phyloP scores from a whole-genome alignment of 2,888 invertebrate genomes.

The Melanotus villosus region DNA sequence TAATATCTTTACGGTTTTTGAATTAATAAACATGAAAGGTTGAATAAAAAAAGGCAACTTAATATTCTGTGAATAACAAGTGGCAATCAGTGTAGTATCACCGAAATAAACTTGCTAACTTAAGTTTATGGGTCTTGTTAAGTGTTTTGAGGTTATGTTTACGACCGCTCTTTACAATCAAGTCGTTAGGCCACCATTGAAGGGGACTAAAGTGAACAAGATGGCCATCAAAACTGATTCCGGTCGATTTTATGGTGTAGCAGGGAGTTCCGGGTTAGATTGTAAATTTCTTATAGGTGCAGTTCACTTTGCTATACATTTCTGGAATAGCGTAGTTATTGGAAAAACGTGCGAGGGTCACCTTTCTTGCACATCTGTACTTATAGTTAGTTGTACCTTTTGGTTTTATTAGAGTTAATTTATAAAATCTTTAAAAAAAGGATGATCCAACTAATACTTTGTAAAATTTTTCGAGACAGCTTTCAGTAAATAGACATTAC shows the following conservation, averaged over 20 bases:
- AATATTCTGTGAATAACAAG: constrained; percentile 20
- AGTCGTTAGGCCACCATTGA: constrained; percentile 54
- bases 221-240: constrained; percentile 58
- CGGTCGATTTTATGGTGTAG: constrained; percentile 48
- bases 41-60: not conserved
- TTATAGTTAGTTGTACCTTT: not conserved
- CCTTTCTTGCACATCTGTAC: not conserved
- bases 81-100: constrained; percentile 32
- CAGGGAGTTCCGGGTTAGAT: constrained; percentile 45
- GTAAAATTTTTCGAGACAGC: too few species aligned
- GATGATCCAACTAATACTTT: too few species aligned
- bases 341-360: constrained; percentile 17
- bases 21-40: too few species aligned
- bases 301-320: constrained; percentile 39
- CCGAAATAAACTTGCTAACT: constrained; percentile 43
- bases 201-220: constrained; percentile 56
- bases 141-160: constrained; percentile 50
- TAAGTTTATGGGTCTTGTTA: constrained; percentile 47
- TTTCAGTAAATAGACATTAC: not conserved
- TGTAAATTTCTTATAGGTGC: constrained; percentile 48
- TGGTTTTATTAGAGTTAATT: not conserved
- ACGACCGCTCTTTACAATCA: constrained; percentile 55
- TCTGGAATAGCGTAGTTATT: constrained; percentile 29
- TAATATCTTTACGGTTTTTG: too few species aligned
- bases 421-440: too few species aligned